These are phyloP conservation scores for Caenorhabditis sulstoni DNA, from an alignment of 2,888 invertebrate species.

Conservation along the genomic window DNA sequence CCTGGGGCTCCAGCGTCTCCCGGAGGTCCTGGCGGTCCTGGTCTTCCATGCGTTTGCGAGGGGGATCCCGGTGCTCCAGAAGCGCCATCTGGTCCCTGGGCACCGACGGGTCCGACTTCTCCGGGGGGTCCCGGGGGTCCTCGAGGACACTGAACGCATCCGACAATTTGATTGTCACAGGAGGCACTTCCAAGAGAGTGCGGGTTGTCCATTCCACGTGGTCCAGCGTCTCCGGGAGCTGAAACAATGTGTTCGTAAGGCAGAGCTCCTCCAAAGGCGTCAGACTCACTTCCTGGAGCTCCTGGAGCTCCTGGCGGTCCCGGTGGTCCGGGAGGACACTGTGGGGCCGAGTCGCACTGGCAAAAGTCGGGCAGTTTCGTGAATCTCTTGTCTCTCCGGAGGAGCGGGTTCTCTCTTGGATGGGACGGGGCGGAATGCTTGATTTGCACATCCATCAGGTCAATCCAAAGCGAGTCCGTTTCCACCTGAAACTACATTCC, in stretches of 20 bases:
- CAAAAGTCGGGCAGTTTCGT: conserved; percentile 67
- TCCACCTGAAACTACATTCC: conserved; percentile 45
- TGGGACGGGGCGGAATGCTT: conserved; percentile 59
- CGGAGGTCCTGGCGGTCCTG: conserved; percentile 53
- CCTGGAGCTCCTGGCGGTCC: conserved; percentile 69
- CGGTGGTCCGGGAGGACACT: conserved; percentile 69
- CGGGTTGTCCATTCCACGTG: conserved; percentile 64
- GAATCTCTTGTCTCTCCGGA: conserved; percentile 67
- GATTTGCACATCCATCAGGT: conserved; percentile 69
- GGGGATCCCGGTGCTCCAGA: conserved; percentile 53
- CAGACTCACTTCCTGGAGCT: conserved; percentile 62
- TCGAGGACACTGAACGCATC: conserved; percentile 65
- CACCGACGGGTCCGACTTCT: conserved; percentile 57
- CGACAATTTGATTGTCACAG: conserved; percentile 45
- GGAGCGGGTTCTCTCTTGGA: conserved; percentile 65
- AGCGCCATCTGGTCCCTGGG: conserved; percentile 55
- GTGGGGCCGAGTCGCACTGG: conserved; percentile 68
- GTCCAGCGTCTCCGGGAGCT: conserved; percentile 62
- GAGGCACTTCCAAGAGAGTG: conserved; percentile 16
- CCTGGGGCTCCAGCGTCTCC: conserved; percentile 59
- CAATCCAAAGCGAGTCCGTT: conserved; percentile 66
- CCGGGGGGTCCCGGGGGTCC: conserved; percentile 63
- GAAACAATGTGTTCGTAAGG: too few relatives aligned
- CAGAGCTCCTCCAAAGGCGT: too few relatives aligned
- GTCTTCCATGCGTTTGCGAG: conserved; percentile 44